phyloP scores from a whole-genome alignment of 2,797 vertebrate species.

The Aratinga solstitialis region DNA sequence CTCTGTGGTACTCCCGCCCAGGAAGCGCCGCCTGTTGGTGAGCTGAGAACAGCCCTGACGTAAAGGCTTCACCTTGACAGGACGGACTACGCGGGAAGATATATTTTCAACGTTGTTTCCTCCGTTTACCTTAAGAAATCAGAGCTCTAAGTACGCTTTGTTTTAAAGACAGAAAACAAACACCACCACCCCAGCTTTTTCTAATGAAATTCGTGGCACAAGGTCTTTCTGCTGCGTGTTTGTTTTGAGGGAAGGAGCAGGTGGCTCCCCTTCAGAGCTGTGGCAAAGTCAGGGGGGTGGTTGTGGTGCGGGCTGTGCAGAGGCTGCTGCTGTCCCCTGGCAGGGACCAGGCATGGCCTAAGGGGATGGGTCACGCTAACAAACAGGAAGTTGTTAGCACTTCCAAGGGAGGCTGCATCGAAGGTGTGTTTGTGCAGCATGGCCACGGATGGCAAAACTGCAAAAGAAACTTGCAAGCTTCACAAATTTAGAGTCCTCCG shows the following conservation, averaged over 20 bases:
- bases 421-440: not conserved
- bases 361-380: not conserved
- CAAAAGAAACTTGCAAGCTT: accelerated
- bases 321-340: not conserved
- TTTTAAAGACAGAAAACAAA: not conserved
- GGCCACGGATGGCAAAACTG: not conserved
- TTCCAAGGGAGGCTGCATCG: not conserved
- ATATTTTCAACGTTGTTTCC: not conserved
- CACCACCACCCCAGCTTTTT: accelerated
- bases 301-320: no score
- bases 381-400: not conserved
- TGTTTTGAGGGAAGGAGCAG: not conserved
- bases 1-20: not conserved
- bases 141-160: not conserved
- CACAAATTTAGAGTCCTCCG: not conserved
- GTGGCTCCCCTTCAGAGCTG: accelerated
- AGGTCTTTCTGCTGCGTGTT: not conserved
- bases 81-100: accelerated
- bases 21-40: accelerated
- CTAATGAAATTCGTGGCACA: no score
- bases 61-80: not conserved
- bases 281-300: accelerated
- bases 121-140: not conserved
- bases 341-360: not conserved
- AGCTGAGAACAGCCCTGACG: not conserved